Base-by-base conservation (phyloP, 2,113 vertebrate genomes). In the Gallinago jamesoni region DNA sequence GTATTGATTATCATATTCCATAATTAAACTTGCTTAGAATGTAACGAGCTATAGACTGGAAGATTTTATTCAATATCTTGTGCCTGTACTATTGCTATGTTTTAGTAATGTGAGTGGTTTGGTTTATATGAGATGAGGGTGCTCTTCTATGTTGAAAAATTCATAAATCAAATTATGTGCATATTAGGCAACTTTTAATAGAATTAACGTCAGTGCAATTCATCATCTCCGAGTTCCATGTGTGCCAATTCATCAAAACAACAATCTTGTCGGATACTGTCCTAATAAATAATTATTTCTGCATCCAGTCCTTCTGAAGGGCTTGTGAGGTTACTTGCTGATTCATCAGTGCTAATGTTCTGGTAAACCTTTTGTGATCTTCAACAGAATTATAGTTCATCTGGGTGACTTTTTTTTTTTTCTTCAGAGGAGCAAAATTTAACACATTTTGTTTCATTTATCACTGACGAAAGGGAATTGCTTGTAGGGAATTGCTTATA, bases 201-300 rank as follows among this genome's bases (percentile, higher is more conserved):
- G 33, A 97, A 90, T 33, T 97, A 94, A 80, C 10, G 23, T 90
- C 79, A 85, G 62, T 75, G 89, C 53, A 95, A 79, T 97, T 94
- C 64, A 90, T 97, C 95, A 96, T 82, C 80, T 94, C 37, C 11
- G 30, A 85, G 63, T 73, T 97, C 69, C 75, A 27, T 50, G 64
- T 90, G 67, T 96, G 91, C 88, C 89, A 95, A 84, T 97, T 96
- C 87, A 97, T 97, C 95, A 96, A 91, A 97, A 67, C 87, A 96
- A 82, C n/a, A 92, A 75, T 92, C 85, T 87, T 97, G 84, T 89
- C 37, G 53, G 72, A 84, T 78, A 39, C 21, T 95, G 68, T 78
- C 84, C 86, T 82, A 66, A 67, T 91, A 97, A 97, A 97, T 94
- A 96, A 97, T 96, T 97, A 91, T 97, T 96, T 97, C 85, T 90